Conservation (phyloP, 2,113 vertebrate genomes). For the Rhadina sibilatrix region DNA sequence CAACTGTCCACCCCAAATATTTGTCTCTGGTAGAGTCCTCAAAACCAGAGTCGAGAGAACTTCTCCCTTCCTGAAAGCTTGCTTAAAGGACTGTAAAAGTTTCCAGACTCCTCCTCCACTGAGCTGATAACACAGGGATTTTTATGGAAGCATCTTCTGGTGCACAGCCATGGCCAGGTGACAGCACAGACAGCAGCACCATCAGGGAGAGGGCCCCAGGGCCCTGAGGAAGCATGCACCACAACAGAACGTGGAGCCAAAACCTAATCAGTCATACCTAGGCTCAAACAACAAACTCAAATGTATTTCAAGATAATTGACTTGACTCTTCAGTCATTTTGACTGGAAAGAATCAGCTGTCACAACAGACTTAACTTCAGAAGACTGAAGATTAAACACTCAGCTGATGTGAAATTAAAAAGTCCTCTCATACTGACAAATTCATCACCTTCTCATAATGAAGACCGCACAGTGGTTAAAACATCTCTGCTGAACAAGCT, state of each 20-base stretch:
- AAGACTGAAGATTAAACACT: neutral
- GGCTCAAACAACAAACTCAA: neutral
- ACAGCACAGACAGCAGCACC: neutral
- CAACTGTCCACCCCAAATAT: neutral
- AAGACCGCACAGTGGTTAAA: neutral
- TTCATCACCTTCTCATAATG: neutral
- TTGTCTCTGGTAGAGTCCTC: neutral
- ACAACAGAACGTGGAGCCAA: neutral
- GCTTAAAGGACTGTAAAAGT: neutral
- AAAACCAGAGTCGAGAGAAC: neutral
- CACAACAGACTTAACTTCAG: constrained; percentile 17
- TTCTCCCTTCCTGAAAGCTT: neutral
- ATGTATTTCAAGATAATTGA: neutral
- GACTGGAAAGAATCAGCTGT: constrained; percentile 23
- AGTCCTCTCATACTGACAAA: neutral
- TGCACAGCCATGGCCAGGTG: neutral
- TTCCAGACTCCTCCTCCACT: neutral
- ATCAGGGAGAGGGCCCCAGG: neutral
- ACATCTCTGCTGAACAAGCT: neutral
- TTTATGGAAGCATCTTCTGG: neutral
- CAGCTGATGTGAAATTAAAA: neutral
- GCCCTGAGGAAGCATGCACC: neutral
- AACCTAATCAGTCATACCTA: neutral
- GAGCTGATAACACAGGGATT: neutral
- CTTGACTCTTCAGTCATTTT: neutral